Percentiles rank a stretch among this genome's conserved stretches.
These are phyloP conservation scores for Saccopteryx leptura DNA, from an alignment of 2,113 vertebrate species.

Conservation along the genomic window DNA sequence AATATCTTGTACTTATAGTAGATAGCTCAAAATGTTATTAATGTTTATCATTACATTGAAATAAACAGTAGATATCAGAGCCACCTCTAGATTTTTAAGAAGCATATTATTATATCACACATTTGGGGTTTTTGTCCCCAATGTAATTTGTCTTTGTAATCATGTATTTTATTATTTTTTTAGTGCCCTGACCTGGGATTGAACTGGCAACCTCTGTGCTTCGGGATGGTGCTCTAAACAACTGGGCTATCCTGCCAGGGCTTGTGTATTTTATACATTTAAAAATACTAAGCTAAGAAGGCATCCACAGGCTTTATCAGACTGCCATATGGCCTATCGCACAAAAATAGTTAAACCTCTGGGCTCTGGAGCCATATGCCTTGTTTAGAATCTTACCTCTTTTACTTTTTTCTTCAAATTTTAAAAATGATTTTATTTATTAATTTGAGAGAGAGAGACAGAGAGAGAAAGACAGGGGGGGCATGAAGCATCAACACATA, in stretches of 20 bases:
- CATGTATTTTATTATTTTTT: constrained; percentile 12
- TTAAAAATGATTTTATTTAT: too few species aligned
- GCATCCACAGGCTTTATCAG: not conserved
- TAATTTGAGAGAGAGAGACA: too few species aligned
- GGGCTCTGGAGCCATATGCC: not conserved
- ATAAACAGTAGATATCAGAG: constrained; percentile 19
- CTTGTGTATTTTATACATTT: not conserved
- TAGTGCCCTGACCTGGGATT: too few species aligned
- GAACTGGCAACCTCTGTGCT: too few species aligned
- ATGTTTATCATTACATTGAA: not conserved
- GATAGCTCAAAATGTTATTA: not conserved
- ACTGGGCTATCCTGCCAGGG: too few species aligned
- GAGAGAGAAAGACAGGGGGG: too few species aligned
- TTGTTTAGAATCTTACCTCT: constrained; percentile 23
- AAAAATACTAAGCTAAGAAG: constrained; percentile 18
- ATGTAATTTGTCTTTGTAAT: constrained; percentile 45
- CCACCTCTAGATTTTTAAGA: not conserved
- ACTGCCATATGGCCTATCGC: not conserved
- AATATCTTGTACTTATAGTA: not conserved
- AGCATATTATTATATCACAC: constrained; percentile 9
- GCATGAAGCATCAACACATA: too few species aligned
- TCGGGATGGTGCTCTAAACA: too few species aligned
- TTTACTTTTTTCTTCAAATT: not conserved
- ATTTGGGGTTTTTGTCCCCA: not conserved
- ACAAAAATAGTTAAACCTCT: not conserved